Conservation (phyloP, 2,113 vertebrate species). For the Hypomesus transpacificus region DNA sequence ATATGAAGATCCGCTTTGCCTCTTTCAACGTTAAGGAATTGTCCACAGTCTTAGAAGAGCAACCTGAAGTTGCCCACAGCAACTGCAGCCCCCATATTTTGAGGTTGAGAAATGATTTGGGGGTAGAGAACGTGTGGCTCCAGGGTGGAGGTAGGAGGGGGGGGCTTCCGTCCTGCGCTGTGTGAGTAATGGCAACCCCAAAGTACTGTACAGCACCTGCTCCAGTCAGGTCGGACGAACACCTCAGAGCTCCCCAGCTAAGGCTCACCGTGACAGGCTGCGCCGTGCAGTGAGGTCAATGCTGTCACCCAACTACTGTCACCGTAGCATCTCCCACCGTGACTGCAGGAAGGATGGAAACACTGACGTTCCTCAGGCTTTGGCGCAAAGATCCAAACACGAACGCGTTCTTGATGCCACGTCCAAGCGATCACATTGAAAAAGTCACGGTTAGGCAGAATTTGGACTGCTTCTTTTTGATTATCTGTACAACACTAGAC, state of each 20-base stretch:
- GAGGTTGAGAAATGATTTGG: neutral
- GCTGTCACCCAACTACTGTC: slow-evolving; percentile 52
- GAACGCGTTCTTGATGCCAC: slow-evolving; percentile 34
- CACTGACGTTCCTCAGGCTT: slow-evolving; percentile 56
- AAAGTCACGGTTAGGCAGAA: slow-evolving; percentile 37
- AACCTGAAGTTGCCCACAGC: too few relatives aligned
- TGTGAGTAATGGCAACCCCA: slow-evolving; percentile 67
- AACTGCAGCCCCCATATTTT: too few relatives aligned
- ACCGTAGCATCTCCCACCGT: slow-evolving; percentile 58
- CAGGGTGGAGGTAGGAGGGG: too few relatives aligned
- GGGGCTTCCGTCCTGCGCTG: neutral
- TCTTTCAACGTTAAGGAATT: too few relatives aligned
- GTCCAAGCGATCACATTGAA: slow-evolving; percentile 29
- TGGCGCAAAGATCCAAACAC: slow-evolving; percentile 11
- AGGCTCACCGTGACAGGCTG: slow-evolving; percentile 51
- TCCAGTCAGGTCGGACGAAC: slow-evolving; percentile 54
- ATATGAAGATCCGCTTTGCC: too few relatives aligned
- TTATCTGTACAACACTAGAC: too few relatives aligned
- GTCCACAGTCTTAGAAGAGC: too few relatives aligned
- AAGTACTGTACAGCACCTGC: slow-evolving; percentile 67
- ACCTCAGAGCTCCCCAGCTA: slow-evolving; percentile 62
- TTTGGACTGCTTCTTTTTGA: slow-evolving; percentile 31
- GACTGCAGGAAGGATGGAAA: slow-evolving; percentile 64
- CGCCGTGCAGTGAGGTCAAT: slow-evolving; percentile 29
- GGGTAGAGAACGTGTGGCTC: neutral